Evolutionary conservation across 2,888 invertebrate genomes (phyloP).

Genomic region (Pocota personata): DNA sequence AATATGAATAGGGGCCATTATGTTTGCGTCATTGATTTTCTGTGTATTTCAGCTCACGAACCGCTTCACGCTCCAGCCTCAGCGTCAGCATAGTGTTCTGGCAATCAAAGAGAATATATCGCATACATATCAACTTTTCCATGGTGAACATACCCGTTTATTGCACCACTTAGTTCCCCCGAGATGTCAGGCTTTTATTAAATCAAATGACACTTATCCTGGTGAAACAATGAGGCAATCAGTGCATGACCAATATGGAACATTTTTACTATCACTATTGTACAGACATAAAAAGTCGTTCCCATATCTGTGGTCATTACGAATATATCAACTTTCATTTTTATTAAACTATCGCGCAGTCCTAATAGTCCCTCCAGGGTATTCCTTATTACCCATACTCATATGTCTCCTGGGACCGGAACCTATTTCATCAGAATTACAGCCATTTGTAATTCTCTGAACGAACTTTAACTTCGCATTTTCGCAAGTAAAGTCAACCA

Average conservation of each 20-base stretch:
- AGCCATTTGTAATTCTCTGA: not conserved
- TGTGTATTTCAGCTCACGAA: too few relatives aligned
- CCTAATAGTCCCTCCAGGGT: constrained; percentile 31
- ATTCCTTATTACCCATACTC: not conserved
- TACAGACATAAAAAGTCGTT: not conserved
- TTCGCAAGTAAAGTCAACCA: constrained; percentile 12
- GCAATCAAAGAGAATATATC: too few relatives aligned
- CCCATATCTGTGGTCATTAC: constrained; percentile 28
- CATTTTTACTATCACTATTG: not conserved
- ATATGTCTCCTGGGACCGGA: constrained; percentile 21
- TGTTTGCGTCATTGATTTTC: too few relatives aligned
- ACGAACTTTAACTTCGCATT: constrained; percentile 29
- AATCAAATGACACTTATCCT: not conserved
- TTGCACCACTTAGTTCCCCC: too few relatives aligned
- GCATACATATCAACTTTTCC: too few relatives aligned
- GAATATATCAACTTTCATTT: constrained; percentile 10
- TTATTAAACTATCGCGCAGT: constrained; percentile 32
- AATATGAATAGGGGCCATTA: too few relatives aligned
- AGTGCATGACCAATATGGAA: not conserved
- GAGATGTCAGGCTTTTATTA: not conserved
- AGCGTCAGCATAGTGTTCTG: too few relatives aligned
- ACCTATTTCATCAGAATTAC: constrained; percentile 31
- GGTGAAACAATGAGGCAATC: constrained; percentile 23
- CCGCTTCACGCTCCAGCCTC: too few relatives aligned
- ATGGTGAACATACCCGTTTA: too few relatives aligned